Evolutionary conservation across 2,113 vertebrate species (phyloP).

Genomic region (Pseudolaguvia tuberculata): DNA sequence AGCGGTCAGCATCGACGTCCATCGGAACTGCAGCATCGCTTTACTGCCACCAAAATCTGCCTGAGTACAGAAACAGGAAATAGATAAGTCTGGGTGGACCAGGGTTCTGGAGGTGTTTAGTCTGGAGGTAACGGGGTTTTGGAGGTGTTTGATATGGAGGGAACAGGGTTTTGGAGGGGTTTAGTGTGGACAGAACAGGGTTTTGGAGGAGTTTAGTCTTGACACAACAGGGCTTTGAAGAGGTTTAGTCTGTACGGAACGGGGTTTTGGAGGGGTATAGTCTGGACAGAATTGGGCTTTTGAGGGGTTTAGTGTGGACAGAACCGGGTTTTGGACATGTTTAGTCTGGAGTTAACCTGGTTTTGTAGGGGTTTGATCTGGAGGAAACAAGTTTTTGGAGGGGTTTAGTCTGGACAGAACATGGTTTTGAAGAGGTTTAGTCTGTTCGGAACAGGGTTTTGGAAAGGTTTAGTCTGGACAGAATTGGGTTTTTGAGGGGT

Average conservation of each 20-base stretch:
- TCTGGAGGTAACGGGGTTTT: not conserved
- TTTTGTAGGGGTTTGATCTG: not conserved
- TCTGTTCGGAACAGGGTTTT: not conserved
- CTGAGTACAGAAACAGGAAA: conserved; percentile 40
- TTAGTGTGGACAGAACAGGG: not conserved
- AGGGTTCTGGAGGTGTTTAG: not conserved
- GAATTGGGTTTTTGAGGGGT: not conserved
- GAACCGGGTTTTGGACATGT: not conserved
- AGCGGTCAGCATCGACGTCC: conserved; percentile 66
- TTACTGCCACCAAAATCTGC: conserved; percentile 61
- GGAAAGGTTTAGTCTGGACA: not conserved
- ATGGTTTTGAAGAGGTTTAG: not conserved
- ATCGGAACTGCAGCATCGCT: conserved; percentile 54
- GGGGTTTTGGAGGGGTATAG: not conserved
- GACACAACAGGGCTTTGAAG: too few relatives aligned
- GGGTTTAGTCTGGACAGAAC: not conserved
- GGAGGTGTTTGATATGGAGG: not conserved
- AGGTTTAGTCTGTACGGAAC: not conserved
- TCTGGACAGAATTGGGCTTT: not conserved
- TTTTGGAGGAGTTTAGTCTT: not conserved
- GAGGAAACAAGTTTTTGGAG: not conserved
- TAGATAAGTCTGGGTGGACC: not conserved
- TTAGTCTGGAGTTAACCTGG: not conserved
- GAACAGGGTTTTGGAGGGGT: not conserved
- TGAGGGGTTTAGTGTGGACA: not conserved